Conservation (phyloP, 2,797 vertebrate species). For the Urosaurus nigricauda region DNA sequence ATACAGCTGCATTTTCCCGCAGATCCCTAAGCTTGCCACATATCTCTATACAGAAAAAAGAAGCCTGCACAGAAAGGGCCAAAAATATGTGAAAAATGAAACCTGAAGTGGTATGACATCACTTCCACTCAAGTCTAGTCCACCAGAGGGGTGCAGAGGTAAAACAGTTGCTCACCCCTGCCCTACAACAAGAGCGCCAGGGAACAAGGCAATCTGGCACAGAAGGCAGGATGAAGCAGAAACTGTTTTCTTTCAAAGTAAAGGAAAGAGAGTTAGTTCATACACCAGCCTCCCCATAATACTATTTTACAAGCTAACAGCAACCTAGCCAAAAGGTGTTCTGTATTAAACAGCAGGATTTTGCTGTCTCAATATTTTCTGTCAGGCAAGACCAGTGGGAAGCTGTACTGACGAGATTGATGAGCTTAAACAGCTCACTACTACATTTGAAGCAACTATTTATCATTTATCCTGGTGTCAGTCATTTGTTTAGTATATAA, state of each 20-base stretch:
- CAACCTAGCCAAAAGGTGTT: not conserved
- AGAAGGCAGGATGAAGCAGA: not conserved
- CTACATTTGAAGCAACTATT: conserved; percentile 12
- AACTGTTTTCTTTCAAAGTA: not conserved
- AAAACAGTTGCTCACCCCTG: too few species aligned
- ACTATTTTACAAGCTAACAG: conserved; percentile 21
- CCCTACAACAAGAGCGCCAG: too few species aligned
- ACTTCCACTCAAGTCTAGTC: too few species aligned
- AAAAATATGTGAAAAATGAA: too few species aligned
- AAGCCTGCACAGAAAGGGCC: too few species aligned
- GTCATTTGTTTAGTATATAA: conserved; percentile 20
- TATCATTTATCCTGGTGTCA: conserved; percentile 9
- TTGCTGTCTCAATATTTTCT: conserved; percentile 21
- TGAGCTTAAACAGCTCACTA: conserved; percentile 21
- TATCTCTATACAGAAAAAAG: too few species aligned
- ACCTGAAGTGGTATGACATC: too few species aligned
- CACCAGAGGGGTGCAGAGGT: too few species aligned
- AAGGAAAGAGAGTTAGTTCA: not conserved
- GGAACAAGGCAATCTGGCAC: too few species aligned
- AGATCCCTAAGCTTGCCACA: too few species aligned
- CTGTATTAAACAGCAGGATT: conserved; percentile 10
- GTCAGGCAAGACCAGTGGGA: conserved; percentile 14
- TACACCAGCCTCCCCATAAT: not conserved
- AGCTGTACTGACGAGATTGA: conserved; percentile 14
- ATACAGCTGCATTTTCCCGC: too few species aligned